Evolutionary conservation across 2,113 vertebrate genomes (phyloP).

Genomic region (Xenopus laevis): DNA sequence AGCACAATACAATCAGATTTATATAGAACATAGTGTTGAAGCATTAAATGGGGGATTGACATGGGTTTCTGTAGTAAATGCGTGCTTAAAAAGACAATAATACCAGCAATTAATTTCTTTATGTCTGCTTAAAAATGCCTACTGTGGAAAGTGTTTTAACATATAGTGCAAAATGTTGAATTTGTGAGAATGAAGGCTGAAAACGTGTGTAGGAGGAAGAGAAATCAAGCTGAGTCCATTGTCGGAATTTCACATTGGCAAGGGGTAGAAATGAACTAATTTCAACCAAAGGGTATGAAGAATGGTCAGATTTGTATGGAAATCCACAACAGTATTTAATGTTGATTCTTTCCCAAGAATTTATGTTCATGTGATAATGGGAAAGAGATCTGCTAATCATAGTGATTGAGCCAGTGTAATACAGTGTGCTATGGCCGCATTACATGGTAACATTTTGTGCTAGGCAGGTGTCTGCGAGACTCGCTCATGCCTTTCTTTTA

Average conservation of each 20-base stretch:
- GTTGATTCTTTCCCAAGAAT: conserved; percentile 40
- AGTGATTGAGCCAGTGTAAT: background rate
- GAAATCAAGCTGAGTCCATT: conserved; percentile 31
- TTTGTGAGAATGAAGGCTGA: conserved; percentile 23
- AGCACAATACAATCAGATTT: conserved; percentile 14
- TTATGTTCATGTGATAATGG: conserved; percentile 46
- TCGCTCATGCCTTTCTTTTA: no score
- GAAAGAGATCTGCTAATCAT: background rate
- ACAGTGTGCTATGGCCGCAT: background rate
- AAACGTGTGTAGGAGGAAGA: conserved; percentile 31
- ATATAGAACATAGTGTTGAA: conserved; percentile 3
- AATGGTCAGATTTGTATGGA: conserved; percentile 4
- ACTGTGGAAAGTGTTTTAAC: conserved; percentile 38
- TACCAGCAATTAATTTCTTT: conserved; percentile 42
- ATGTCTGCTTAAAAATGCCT: conserved; percentile 38
- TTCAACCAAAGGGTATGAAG: background rate
- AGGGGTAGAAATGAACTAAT: conserved; percentile 33
- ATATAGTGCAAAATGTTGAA: conserved; percentile 10
- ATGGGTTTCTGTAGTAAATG: conserved; percentile 36
- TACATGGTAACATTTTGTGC: background rate
- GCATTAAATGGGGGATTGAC: conserved; percentile 27
- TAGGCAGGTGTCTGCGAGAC: no score
- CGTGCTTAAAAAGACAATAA: conserved; percentile 40
- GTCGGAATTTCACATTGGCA: conserved; percentile 25
- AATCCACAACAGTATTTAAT: conserved; percentile 40